phyloP scores from a whole-genome alignment of 2,113 vertebrate genomes.

The Hemicordylus capensis region DNA sequence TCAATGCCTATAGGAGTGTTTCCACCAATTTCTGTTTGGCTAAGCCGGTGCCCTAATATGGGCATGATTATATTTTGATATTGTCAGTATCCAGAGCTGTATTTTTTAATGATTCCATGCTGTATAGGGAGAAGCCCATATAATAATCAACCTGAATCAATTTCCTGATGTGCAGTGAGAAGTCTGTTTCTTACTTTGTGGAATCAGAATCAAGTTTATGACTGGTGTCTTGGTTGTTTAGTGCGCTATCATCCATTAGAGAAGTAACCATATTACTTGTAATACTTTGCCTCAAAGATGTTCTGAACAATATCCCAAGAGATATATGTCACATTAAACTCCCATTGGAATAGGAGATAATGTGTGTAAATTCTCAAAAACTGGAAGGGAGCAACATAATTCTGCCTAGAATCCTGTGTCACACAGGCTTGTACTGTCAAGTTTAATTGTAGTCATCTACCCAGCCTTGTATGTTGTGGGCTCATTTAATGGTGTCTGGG shows the following conservation, averaged over 20 bases:
- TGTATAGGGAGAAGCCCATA: background rate
- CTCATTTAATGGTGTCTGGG: background rate
- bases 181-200: background rate
- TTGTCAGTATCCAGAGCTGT: background rate
- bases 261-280: background rate
- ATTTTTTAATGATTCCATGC: background rate
- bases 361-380: background rate
- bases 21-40: background rate
- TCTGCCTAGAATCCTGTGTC: background rate
- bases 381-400: background rate
- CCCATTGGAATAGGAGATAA: background rate
- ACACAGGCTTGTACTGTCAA: background rate
- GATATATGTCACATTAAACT: background rate
- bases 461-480: background rate
- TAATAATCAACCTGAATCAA: background rate
- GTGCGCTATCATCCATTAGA: too few relatives aligned
- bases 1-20: background rate
- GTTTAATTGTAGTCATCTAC: background rate
- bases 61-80: background rate
- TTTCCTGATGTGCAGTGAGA: background rate
- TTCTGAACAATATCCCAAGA: background rate
- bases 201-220: background rate
- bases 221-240: background rate
- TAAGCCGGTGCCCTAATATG: background rate
- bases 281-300: background rate